Percentiles rank a stretch among this genome's conserved stretches.
phyloP scores from a whole-genome alignment of 1,140 invertebrate species.

The Nymphalis io region DNA sequence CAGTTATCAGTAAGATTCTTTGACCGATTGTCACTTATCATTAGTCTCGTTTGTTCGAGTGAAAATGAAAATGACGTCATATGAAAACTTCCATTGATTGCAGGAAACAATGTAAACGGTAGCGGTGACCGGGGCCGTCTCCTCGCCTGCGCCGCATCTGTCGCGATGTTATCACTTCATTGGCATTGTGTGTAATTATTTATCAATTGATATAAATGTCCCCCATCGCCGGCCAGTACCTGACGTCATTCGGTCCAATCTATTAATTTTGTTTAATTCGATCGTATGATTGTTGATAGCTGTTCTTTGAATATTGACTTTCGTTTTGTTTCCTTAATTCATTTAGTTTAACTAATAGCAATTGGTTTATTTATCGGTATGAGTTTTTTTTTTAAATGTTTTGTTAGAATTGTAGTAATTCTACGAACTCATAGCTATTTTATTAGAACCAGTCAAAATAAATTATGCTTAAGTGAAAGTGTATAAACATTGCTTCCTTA shows the following conservation, averaged over 20 bases:
- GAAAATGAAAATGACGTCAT: too few species aligned
- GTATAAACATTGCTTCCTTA: too few species aligned
- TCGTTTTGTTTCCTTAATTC: not conserved
- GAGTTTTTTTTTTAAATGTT: not conserved
- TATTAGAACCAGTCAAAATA: too few species aligned
- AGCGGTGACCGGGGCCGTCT: not conserved
- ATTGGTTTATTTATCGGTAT: not conserved
- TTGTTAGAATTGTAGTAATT: too few species aligned
- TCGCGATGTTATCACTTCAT: constrained; percentile 17
- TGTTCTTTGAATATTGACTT: not conserved
- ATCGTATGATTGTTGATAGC: not conserved
- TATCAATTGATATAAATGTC: constrained; percentile 27
- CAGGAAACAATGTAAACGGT: too few species aligned
- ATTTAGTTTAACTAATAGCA: not conserved
- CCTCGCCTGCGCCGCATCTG: constrained; percentile 20
- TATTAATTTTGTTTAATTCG: not conserved
- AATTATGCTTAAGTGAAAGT: too few species aligned
- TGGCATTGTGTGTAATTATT: constrained; percentile 12
- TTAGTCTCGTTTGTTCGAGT: too few species aligned
- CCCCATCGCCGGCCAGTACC: not conserved
- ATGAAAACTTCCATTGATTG: too few species aligned
- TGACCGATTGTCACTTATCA: too few species aligned
- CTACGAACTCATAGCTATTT: too few species aligned
- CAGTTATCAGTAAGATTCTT: too few species aligned
- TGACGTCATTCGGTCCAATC: not conserved